Percentiles rank a stretch among this genome's conserved stretches.
phyloP scores from a whole-genome alignment of 2,888 invertebrate genomes.

The Diarsia rubi region DNA sequence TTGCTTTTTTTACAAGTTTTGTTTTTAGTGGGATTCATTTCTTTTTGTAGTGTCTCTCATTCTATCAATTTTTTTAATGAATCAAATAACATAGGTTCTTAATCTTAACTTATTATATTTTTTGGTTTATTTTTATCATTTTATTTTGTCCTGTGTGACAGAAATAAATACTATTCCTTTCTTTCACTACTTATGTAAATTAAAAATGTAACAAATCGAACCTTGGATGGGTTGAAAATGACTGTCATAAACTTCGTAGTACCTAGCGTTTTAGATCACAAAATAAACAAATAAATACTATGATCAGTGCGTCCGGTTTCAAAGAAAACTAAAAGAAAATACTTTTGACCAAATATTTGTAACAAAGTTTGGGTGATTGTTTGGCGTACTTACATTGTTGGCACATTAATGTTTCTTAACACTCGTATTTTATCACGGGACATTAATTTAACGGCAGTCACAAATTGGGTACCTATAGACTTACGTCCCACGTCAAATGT shows the following conservation, averaged over 20 bases:
- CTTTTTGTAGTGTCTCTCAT: no score
- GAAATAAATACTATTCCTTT: no score
- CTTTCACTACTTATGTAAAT: neutral
- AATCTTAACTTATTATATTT: no score
- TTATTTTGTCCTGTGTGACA: no score
- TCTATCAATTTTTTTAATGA: no score
- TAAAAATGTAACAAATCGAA: neutral
- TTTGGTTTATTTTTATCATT: no score
- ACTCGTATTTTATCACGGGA: constrained; percentile 39
- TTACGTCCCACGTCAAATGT: neutral
- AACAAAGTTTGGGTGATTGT: constrained; percentile 31
- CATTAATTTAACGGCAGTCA: constrained; percentile 27
- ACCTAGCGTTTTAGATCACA: neutral
- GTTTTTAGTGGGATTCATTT: no score
- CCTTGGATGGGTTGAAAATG: neutral
- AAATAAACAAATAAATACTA: no score
- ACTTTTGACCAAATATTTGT: constrained; percentile 33
- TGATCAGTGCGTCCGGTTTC: neutral
- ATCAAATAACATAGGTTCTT: no score
- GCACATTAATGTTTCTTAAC: constrained; percentile 24
- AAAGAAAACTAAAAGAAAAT: neutral
- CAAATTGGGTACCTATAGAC: constrained; percentile 16
- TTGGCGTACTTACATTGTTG: constrained; percentile 34
- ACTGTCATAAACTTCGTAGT: neutral
- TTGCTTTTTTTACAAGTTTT: no score